phyloP scores from a whole-genome alignment of 2,113 vertebrate species.

The Prolemur simus region DNA sequence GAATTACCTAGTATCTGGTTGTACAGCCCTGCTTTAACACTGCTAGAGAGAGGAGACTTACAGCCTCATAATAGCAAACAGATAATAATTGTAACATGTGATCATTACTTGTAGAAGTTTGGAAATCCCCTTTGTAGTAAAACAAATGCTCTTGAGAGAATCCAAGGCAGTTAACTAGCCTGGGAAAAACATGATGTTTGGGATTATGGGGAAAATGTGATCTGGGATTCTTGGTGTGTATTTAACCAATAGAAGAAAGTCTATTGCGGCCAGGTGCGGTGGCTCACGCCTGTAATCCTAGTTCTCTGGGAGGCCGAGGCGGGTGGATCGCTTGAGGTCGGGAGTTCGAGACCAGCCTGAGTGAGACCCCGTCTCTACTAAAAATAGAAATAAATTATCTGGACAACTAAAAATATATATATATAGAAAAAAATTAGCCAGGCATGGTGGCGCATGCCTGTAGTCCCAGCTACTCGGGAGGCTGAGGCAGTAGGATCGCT shows the following conservation, averaged over 20 bases:
- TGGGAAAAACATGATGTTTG: background rate
- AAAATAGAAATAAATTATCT: too few species aligned
- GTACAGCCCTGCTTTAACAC: fast-evolving
- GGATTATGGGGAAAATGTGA: background rate
- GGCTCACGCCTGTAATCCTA: too few species aligned
- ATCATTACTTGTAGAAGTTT: background rate
- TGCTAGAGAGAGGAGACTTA: background rate
- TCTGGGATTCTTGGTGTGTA: background rate
- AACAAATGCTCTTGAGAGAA: background rate
- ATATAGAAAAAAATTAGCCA: too few species aligned
- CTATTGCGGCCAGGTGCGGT: too few species aligned
- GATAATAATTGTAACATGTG: background rate
- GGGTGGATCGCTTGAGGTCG: too few species aligned
- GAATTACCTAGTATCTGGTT: background rate
- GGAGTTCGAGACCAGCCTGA: too few species aligned
- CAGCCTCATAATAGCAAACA: background rate
- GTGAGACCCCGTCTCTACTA: too few species aligned
- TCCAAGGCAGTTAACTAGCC: background rate
- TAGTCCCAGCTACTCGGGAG: too few species aligned
- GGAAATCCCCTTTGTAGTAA: background rate
- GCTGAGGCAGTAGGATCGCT: too few species aligned
- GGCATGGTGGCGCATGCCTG: too few species aligned
- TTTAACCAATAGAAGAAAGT: background rate
- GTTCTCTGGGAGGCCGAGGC: too few species aligned
- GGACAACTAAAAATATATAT: too few species aligned